These are phyloP conservation scores for Amphiduros pacificus DNA, from an alignment of 2,888 invertebrate species.

Conservation along the genomic window DNA sequence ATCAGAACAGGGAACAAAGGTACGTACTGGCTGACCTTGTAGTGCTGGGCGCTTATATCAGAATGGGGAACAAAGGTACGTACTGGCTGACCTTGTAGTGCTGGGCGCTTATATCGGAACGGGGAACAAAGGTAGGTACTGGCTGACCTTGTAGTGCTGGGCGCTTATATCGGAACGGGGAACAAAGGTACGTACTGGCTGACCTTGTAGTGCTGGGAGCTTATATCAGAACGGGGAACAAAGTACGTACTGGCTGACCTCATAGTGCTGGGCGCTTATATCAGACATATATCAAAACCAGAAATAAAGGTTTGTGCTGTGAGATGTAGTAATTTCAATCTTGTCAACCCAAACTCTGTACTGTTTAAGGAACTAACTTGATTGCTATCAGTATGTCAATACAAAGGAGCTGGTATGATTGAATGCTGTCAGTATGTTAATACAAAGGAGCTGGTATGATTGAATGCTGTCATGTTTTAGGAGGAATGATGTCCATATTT, in stretches of 20 bases:
- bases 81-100: slow-evolving; percentile 89
- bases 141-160: slow-evolving; percentile 91
- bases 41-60: slow-evolving; percentile 93
- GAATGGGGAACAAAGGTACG: slow-evolving; percentile 75
- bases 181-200: slow-evolving; percentile 70
- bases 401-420: too few relatives aligned
- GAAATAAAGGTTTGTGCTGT: too few relatives aligned
- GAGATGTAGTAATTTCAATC: too few relatives aligned
- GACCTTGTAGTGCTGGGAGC: slow-evolving; percentile 92
- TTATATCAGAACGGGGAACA: slow-evolving; percentile 89
- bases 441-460: too few relatives aligned
- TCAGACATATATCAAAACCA: too few relatives aligned
- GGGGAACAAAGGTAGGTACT: slow-evolving; percentile 69
- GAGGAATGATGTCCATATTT: slow-evolving; percentile 90
- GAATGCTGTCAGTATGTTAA: too few relatives aligned
- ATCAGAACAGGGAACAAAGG: slow-evolving; percentile 82
- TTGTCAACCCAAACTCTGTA: too few relatives aligned
- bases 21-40: slow-evolving; percentile 86
- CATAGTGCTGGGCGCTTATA: too few relatives aligned
- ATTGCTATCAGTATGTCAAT: too few relatives aligned
- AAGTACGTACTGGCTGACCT: too few relatives aligned
- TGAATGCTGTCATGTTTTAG: too few relatives aligned
- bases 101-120: slow-evolving; percentile 95
- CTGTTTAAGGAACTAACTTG: too few relatives aligned
- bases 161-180: slow-evolving; percentile 94